Conservation (phyloP, 2,888 invertebrate species). For the Adelphocoris suturalis region DNA sequence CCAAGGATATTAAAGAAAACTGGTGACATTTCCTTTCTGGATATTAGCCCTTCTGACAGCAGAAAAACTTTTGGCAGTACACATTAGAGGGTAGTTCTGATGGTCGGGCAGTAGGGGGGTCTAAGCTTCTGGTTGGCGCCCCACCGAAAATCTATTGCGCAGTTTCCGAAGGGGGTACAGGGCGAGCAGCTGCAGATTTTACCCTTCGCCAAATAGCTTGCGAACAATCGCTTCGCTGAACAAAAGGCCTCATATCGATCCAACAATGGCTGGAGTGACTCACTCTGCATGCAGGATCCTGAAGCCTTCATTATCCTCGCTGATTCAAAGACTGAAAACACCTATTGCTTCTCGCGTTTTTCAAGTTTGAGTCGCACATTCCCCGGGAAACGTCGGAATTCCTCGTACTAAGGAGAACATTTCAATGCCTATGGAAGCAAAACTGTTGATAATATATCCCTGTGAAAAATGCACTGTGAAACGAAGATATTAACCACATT, state of each 20-base stretch:
- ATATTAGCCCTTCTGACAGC: no score
- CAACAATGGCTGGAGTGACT: conserved; percentile 24
- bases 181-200: conserved; percentile 49
- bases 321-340: conserved; percentile 13
- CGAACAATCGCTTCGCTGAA: conserved; percentile 37
- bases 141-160: neutral
- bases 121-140: no score
- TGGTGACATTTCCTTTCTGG: no score
- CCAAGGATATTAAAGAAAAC: no score
- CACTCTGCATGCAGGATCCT: conserved; percentile 15
- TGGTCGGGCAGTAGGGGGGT: no score
- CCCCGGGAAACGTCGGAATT: neutral
- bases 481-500: no score
- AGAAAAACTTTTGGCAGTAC: no score
- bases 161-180: conserved; percentile 19
- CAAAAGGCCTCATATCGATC: conserved; percentile 49
- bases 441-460: no score
- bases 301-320: conserved; percentile 5
- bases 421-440: neutral
- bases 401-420: neutral
- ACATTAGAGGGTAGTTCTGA: no score
- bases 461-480: no score
- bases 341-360: neutral
- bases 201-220: conserved; percentile 59
- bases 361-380: no score